These are phyloP conservation scores for Percopsis transmontana DNA, from an alignment of 2,113 vertebrate species.

Conservation along the genomic window DNA sequence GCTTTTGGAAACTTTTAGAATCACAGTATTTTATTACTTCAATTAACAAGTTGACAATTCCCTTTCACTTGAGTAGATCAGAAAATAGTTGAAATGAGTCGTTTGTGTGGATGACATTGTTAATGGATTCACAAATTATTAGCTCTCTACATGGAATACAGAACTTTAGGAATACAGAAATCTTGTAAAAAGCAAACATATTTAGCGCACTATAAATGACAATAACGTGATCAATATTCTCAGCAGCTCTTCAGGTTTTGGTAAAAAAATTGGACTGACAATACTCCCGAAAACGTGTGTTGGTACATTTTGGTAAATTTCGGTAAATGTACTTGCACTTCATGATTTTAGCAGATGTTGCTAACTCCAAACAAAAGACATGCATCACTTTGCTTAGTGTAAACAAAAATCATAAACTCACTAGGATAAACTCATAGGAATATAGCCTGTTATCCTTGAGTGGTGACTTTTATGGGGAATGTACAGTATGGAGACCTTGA, in stretches of 20 bases:
- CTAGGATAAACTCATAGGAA: too few species aligned
- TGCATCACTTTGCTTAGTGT: too few species aligned
- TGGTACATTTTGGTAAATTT: background rate
- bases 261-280: conserved; percentile 49
- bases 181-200: background rate
- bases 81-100: conserved; percentile 66
- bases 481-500: too few species aligned
- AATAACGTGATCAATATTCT: conserved; percentile 18
- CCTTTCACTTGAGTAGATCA: conserved; percentile 48
- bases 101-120: conserved; percentile 46
- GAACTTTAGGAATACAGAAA: conserved; percentile 18
- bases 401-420: too few species aligned
- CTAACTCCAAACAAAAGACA: too few species aligned
- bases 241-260: conserved; percentile 9
- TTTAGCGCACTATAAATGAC: conserved; percentile 6
- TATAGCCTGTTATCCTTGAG: too few species aligned
- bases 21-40: conserved; percentile 68
- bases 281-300: conserved; percentile 17
- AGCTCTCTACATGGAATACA: conserved; percentile 50
- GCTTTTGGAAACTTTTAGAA: background rate
- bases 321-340: too few species aligned
- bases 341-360: too few species aligned
- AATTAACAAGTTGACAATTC: conserved; percentile 58
- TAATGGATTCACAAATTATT: conserved; percentile 65
- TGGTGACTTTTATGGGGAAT: too few species aligned